Evolutionary conservation across 2,113 vertebrate species (phyloP), one percentile per base, ranked within the genome.

Genomic region (Rynchops niger): DNA sequence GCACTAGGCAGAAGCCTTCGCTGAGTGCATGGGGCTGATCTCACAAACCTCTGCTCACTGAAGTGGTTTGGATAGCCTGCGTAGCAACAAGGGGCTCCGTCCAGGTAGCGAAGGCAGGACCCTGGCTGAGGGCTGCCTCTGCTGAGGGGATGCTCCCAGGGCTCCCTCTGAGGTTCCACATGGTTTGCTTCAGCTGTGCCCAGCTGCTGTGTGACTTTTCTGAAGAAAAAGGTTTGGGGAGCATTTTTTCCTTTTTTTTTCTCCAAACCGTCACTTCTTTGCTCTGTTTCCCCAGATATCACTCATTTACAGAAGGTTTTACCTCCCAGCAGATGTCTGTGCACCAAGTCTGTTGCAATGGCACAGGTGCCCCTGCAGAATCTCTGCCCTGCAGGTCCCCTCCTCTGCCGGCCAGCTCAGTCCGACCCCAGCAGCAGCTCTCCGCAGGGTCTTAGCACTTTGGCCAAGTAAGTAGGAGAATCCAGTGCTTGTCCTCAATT

Each of bases 331-430:
- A 42, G 59, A 21, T 15, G 18, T 36, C 38, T n/a, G 1, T 1
- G 1, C 34, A 7, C 0, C 4, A 55, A n/a, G 15, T 15, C 55
- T 52, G 23, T 5, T 40, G 42, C 11, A 58, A 15, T 14, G 66
- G 59, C 36, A 14, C 25, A 20, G 38, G 47, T 36, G n/a, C 16
- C 27, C 30, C 38, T 16, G 40, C 58, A 49, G 73, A 18, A 58
- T 32, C 27, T 66, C 45, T 80, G 43, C 43, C 58, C 61, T n/a
- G 61, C 5, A 4, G 38, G 10, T 25, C 30, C 55, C 34, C 34
- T 18, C 2, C 0, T 14, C 69, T 34, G 43, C 59, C 1, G 1
- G 6, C 17, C 3, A 6, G 12, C 73, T 49, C 2, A 0, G 20
- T 23, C 70, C 27, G 4, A 25, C n/a, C 17, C 26, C 32, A 50